Evolutionary conservation across 2,113 vertebrate species (phyloP), one percentile per base, ranked within the genome.

Genomic region (Steatornis caripensis): DNA sequence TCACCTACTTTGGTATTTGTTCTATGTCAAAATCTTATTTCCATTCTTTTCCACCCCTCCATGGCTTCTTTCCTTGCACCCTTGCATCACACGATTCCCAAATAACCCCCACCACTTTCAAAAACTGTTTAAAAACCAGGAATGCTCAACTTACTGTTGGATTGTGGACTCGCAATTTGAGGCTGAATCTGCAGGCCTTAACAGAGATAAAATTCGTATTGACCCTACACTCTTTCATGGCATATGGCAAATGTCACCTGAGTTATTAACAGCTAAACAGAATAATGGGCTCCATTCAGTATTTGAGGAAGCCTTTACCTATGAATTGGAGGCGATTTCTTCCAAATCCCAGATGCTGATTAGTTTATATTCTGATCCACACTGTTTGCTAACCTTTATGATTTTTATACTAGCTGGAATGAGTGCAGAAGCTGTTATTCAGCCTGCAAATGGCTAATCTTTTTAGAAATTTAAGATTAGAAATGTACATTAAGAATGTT

Each of bases 191-290:
- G 54, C 81, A 65, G 95, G 69, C 74, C 70, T 94, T 92, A 93
- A 89, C 53, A 76, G 90, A 97, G 86, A 92, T 95, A 91, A 92
- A 95, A 87, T 87, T 76, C 4, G 0, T 95, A 87, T 95, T 97
- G 97, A 96, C 91, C 93, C 21, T 48, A 0, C 74, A 61, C 77
- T 87, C 84, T 93, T 95, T 84, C 70, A 87, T 87, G 89, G 53
- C 80, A 89, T 65, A 93, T 95, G 96, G 92, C 94, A 95, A 95
- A 96, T 92, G 91, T 93, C 96, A 94, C 87, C 74, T 76, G 74
- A 94, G 91, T 96, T 97, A 96, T 96, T 97, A 96, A 91, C 89
- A 92, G 66, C 89, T 93, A 96, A 95, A 95, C 61, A 97, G 89
- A 90, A 85, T 72, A 76, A 93, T 87, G 87, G 93, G 70, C 74